These are phyloP conservation scores for Geotrypetes seraphini DNA, from an alignment of 2,797 vertebrate genomes.

Conservation along the genomic window DNA sequence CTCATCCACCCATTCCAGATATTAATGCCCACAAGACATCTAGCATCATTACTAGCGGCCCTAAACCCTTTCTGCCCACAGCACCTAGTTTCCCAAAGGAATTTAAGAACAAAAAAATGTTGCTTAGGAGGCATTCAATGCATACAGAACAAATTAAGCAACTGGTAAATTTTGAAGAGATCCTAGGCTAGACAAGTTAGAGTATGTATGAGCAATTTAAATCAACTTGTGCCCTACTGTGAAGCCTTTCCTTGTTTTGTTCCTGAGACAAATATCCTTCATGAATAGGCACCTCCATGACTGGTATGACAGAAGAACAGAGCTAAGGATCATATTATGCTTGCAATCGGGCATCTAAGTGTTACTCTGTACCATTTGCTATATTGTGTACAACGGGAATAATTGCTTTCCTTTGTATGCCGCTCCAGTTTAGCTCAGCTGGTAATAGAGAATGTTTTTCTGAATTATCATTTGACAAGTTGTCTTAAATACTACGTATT, in stretches of 20 bases:
- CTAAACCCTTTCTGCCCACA: constrained; percentile 55
- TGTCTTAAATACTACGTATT: neutral
- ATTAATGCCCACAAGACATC: constrained; percentile 45
- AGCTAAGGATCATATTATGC: too few relatives aligned
- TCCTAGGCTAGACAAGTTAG: constrained; percentile 42
- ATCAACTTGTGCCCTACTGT: too few relatives aligned
- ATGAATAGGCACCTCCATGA: too few relatives aligned
- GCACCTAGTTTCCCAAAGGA: constrained; percentile 60
- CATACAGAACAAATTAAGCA: constrained; percentile 81
- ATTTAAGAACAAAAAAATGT: constrained; percentile 57
- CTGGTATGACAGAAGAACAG: too few relatives aligned
- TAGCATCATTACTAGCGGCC: constrained; percentile 40
- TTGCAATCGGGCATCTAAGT: too few relatives aligned
- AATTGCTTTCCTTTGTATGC: too few relatives aligned
- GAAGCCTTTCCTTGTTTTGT: too few relatives aligned
- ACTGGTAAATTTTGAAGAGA: constrained; percentile 62
- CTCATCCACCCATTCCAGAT: constrained; percentile 56
- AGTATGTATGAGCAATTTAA: too few relatives aligned
- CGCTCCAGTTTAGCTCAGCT: neutral
- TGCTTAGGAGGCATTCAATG: constrained; percentile 76
- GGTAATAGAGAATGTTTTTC: neutral
- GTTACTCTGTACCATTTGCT: too few relatives aligned
- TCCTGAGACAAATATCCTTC: too few relatives aligned
- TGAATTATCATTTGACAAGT: neutral
- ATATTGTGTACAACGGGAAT: too few relatives aligned